Evolutionary conservation across 2,797 vertebrate genomes (phyloP), one percentile per base, ranked within the genome.

Genomic region (Gymnoscopelus microlampas): DNA sequence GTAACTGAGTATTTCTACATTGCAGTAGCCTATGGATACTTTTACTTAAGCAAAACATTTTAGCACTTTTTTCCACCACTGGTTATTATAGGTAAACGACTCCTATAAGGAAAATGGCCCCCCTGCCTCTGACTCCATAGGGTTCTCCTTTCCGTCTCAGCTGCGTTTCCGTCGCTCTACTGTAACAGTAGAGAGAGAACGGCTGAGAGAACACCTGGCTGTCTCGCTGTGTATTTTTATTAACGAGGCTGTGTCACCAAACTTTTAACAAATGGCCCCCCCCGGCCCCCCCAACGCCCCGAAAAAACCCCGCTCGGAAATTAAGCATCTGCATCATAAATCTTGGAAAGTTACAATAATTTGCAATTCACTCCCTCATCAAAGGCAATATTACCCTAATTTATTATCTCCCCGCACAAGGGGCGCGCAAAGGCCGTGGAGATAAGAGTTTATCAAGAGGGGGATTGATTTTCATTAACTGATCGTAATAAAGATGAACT

Each of bases 401-500:
- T 94, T 95, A 94, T 95, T 94, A 94, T 94, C 92, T 94, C 91
- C 93, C 88, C 47, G 84, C 79, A 82, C 84, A 80, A 85, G 88
- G 91, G 87, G 86, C 74, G 84, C 81, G 87, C 90, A 92, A 90
- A 93, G 92, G 93, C 93, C 86, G 77, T 84, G 91, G 86, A 94
- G 94, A 94, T 95, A 95, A 95, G 93, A 94, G 93, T 95, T 94
- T 94, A 95, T 95, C 94, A 94, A 92, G 92, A 93, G 89, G 89
- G 87, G 94, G 93, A 95, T 95, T 95, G 94, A 95, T 95, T 95
- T 95, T 95, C 94, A 95, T 95, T 94, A 95, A 94, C 92, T 93
- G 93, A 95, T 94, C 92, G 93, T 94, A 95, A 95, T 94, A 95
- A 95, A 95, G 94, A 95, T 94, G 94, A 95, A 95, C 93, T 93